Evolutionary conservation across 2,888 invertebrate species (phyloP).

Genomic region (Drosophila fungiperda): DNA sequence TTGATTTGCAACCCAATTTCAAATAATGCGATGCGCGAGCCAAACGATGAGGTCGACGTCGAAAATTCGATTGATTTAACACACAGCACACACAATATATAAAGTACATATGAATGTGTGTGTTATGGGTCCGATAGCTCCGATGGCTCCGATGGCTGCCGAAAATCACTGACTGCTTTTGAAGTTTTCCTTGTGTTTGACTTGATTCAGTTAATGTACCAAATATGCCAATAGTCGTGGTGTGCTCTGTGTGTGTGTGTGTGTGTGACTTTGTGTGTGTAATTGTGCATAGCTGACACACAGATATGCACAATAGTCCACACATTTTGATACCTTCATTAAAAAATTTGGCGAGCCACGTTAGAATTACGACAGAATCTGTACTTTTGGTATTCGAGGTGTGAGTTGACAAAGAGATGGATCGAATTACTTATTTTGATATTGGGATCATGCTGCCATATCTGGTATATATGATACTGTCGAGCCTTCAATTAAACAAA

Average conservation of each 20-base stretch:
- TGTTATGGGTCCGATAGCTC: background rate
- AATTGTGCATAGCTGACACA: constrained; percentile 23
- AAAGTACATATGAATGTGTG: background rate
- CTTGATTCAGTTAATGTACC: constrained; percentile 53
- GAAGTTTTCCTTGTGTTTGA: constrained; percentile 57
- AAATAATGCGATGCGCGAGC: constrained; percentile 50
- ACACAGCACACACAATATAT: constrained; percentile 46
- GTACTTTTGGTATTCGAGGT: background rate
- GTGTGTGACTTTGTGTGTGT: constrained; percentile 9
- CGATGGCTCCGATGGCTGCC: background rate
- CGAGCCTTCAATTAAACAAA: too few species aligned
- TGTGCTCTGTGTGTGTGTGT: constrained; percentile 2
- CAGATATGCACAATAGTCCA: background rate
- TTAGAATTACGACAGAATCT: background rate
- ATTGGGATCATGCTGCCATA: background rate
- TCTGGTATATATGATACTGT: too few species aligned
- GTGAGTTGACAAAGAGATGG: background rate
- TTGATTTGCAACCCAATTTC: constrained; percentile 74
- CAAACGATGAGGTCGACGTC: constrained; percentile 59
- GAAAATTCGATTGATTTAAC: constrained; percentile 78
- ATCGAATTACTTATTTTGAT: background rate
- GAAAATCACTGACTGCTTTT: constrained; percentile 49
- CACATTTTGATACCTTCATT: background rate
- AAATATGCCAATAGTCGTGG: constrained; percentile 24
- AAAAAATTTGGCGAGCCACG: background rate